Evolutionary conservation across 2,888 invertebrate genomes (phyloP).

Genomic region (Drosophila subquinaria): DNA sequence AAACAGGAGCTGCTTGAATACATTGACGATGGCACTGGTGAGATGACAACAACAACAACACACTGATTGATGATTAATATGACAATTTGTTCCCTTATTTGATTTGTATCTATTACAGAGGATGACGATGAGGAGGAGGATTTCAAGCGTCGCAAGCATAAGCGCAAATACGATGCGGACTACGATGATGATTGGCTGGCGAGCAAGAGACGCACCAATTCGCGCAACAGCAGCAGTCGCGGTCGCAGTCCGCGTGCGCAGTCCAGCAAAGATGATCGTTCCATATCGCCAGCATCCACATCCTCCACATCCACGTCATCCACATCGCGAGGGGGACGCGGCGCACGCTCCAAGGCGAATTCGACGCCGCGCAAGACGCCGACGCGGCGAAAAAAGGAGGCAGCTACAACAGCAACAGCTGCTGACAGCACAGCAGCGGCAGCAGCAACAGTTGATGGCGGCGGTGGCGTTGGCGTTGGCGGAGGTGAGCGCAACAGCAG

Average conservation of each 20-base stretch:
- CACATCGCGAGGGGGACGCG: constrained; percentile 71
- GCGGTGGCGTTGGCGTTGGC: constrained; percentile 26
- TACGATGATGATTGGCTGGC: constrained; percentile 86
- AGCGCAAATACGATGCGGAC: constrained; percentile 84
- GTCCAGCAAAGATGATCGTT: constrained; percentile 80
- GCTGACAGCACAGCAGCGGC: constrained; percentile 21
- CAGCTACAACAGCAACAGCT: constrained; percentile 19
- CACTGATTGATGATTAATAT: neutral
- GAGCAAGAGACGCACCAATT: constrained; percentile 78
- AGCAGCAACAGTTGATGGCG: constrained; percentile 14
- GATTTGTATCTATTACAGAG: constrained; percentile 37
- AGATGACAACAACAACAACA: constrained; percentile 15
- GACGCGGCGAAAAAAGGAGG: constrained; percentile 78
- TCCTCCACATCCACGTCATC: constrained; percentile 82
- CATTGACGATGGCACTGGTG: constrained; percentile 85
- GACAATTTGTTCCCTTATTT: constrained; percentile 3
- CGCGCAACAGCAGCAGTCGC: constrained; percentile 80
- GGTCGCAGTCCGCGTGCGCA: constrained; percentile 79
- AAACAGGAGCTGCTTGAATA: constrained; percentile 85
- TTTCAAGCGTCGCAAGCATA: constrained; percentile 82
- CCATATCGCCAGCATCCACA: constrained; percentile 83
- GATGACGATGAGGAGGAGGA: constrained; percentile 85
- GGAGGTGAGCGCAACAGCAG: constrained; percentile 63
- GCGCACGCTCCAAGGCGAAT: constrained; percentile 45
- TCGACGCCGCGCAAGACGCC: constrained; percentile 81